Percentiles rank a stretch among this genome's conserved stretches.
Conservation (phyloP, 2,113 vertebrate genomes). For the Cricetomys ansorgei region DNA sequence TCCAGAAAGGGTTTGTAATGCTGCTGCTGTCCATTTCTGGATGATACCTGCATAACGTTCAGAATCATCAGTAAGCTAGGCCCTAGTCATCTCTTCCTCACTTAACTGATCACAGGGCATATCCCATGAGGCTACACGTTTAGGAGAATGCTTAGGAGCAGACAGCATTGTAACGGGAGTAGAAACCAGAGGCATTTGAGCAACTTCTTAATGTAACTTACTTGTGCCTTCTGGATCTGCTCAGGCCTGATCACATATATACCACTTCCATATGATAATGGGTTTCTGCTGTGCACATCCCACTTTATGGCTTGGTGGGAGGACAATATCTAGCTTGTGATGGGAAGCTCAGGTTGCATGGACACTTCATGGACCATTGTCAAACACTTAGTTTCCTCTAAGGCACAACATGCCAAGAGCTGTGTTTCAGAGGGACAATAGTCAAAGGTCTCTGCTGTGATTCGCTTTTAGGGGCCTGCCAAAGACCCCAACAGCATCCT, state of each 20-base stretch:
- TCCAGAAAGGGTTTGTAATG: not conserved
- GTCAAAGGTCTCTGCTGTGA: not conserved
- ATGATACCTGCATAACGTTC: not conserved
- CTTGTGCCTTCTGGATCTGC: not conserved
- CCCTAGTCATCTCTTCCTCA: not conserved
- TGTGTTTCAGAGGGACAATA: not conserved
- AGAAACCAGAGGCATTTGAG: not conserved
- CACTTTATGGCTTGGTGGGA: not conserved
- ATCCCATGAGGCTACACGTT: not conserved
- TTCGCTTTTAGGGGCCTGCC: not conserved
- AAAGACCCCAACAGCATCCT: not conserved
- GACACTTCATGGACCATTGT: not conserved
- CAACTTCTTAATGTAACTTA: not conserved
- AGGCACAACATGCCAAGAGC: not conserved
- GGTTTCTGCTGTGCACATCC: not conserved
- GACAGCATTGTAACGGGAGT: not conserved
- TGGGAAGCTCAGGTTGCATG: fast-evolving
- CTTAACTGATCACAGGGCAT: not conserved
- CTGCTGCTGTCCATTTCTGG: not conserved
- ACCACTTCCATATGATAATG: not conserved
- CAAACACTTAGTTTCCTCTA: not conserved
- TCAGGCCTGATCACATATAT: no score
- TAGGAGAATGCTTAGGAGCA: not conserved
- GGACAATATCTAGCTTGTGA: not conserved
- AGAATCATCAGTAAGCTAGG: not conserved